Percentiles rank a stretch among this genome's conserved stretches.
phyloP scores from a whole-genome alignment of 1,140 invertebrate genomes.

The Anadara kagoshimensis region DNA sequence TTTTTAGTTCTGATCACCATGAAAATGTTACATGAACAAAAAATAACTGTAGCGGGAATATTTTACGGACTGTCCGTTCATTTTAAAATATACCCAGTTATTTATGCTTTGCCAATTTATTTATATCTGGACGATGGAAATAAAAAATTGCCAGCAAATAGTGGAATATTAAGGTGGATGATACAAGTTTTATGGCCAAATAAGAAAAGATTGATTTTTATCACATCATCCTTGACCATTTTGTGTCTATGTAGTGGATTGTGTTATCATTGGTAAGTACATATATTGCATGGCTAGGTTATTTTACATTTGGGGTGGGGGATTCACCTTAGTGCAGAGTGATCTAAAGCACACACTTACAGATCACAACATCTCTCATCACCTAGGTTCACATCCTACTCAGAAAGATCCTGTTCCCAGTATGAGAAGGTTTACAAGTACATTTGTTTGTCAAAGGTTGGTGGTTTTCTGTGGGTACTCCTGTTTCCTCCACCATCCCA shows the following conservation, averaged over 20 bases:
- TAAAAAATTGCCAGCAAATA: background rate
- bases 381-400: no score
- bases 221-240: conserved; percentile 77
- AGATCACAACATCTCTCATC: no score
- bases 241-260: conserved; percentile 42
- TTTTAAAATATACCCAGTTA: conserved; percentile 94
- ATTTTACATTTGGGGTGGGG: no score
- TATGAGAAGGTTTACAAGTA: no score
- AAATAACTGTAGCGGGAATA: conserved; percentile 78
- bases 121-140: conserved; percentile 46
- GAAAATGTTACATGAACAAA: conserved; percentile 67
- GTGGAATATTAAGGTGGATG: conserved; percentile 75
- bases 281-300: no score
- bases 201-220: conserved; percentile 76
- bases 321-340: no score
- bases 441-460: no score
- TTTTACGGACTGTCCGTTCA: conserved; percentile 92
- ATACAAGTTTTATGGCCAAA: conserved; percentile 71
- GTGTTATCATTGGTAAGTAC: conserved; percentile 56
- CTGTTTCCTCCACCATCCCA: no score
- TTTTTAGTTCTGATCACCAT: conserved; percentile 86
- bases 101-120: conserved; percentile 90
- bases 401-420: no score
- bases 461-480: no score
- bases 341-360: no score